Conservation (phyloP, 2,113 vertebrate species). For the Promerops cafer region DNA sequence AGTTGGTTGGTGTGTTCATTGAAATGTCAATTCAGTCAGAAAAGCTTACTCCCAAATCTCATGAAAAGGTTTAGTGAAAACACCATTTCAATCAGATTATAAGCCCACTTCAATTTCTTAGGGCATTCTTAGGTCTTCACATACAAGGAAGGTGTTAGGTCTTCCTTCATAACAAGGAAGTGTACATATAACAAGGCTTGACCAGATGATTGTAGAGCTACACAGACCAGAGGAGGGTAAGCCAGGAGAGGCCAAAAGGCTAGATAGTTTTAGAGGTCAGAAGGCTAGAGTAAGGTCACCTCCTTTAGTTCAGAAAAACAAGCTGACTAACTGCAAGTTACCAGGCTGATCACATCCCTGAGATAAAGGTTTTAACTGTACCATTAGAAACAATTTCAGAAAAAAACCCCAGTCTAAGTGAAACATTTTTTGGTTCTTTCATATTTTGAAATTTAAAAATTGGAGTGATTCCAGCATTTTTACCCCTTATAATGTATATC, state of each 20-base stretch:
- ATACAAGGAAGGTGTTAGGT: no score
- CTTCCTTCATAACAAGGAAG: not conserved
- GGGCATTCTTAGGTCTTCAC: not conserved
- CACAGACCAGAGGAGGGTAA: not conserved
- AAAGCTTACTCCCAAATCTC: not conserved
- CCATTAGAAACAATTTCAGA: not conserved
- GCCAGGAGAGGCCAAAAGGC: not conserved
- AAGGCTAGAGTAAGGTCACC: not conserved
- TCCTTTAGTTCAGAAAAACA: not conserved
- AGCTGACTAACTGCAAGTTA: not conserved
- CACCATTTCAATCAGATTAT: not conserved
- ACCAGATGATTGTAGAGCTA: not conserved
- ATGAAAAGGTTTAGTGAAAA: not conserved
- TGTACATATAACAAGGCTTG: not conserved
- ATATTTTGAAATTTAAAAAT: not conserved
- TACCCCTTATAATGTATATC: not conserved
- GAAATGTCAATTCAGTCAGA: not conserved
- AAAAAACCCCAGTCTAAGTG: rapidly evolving
- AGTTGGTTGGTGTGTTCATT: not conserved
- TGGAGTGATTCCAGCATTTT: not conserved
- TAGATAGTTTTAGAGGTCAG: no score
- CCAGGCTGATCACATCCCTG: not conserved
- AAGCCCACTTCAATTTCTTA: not conserved
- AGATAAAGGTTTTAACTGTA: not conserved
- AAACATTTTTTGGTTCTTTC: not conserved